Conservation (phyloP, 92 coral and sea anemone genomes). For the Metridium senile region DNA sequence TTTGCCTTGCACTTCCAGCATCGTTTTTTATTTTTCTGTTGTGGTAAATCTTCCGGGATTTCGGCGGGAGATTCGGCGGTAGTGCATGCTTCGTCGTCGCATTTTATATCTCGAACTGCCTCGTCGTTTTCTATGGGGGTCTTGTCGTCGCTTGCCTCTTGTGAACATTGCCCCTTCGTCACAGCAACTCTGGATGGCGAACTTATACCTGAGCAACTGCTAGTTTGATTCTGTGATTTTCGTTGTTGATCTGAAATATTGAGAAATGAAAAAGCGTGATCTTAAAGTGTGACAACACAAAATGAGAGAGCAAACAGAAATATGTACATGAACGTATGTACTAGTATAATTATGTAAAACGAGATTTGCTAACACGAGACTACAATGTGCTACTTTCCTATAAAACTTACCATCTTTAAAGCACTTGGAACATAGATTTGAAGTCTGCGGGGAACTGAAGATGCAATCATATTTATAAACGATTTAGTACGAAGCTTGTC, state of each 20-base stretch:
- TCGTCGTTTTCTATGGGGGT: slow-evolving; percentile 24
- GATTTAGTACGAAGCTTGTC: not conserved
- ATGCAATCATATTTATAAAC: slow-evolving; percentile 1
- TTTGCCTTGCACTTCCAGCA: slow-evolving; percentile 88
- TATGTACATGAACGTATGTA: not conserved
- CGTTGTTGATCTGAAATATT: slow-evolving; percentile 37
- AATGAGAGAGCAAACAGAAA: not conserved
- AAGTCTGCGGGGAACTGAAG: slow-evolving; percentile 79
- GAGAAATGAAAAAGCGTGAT: not conserved
- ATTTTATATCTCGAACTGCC: slow-evolving; percentile 35
- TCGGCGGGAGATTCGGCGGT: slow-evolving; percentile 28
- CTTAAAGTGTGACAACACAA: not conserved
- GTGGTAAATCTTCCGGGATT: slow-evolving; percentile 56
- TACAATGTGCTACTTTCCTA: not conserved
- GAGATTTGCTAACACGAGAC: not conserved
- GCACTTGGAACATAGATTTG: slow-evolving; percentile 86
- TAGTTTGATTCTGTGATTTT: slow-evolving; percentile 34
- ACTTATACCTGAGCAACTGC: slow-evolving; percentile 18
- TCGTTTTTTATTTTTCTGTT: slow-evolving; percentile 78
- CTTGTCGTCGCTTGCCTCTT: slow-evolving; percentile 18
- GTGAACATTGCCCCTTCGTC: slow-evolving; percentile 44
- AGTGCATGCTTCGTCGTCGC: slow-evolving; percentile 18
- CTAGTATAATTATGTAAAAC: not conserved
- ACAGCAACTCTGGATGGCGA: slow-evolving; percentile 35
- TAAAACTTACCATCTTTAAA: slow-evolving; percentile 77